Conservation (phyloP, 2,888 invertebrate genomes). For the Pseudococcus jackbeardsleyi region DNA sequence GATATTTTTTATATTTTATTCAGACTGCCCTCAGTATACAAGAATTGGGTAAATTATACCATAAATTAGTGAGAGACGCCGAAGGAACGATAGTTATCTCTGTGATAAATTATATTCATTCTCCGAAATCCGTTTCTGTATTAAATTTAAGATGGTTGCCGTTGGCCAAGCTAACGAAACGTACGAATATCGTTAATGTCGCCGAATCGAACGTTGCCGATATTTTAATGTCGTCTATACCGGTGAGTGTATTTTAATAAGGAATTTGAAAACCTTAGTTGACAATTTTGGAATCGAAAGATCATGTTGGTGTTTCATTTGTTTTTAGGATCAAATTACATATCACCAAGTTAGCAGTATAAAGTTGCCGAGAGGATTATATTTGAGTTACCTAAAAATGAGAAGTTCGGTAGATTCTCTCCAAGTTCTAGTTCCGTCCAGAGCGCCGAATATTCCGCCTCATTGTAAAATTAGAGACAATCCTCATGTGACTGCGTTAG, state of each 20-base stretch:
- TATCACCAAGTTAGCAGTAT: constrained; percentile 87
- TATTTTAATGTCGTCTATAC: constrained; percentile 87
- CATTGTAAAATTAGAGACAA: constrained; percentile 94
- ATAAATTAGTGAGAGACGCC: constrained; percentile 89
- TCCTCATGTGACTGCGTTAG: constrained; percentile 94
- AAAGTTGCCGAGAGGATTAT: constrained; percentile 87
- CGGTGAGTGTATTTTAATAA: constrained; percentile 71
- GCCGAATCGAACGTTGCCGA: constrained; percentile 85
- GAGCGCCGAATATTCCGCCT: constrained; percentile 94
- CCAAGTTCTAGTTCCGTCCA: constrained; percentile 91
- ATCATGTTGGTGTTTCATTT: neutral
- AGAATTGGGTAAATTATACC: constrained; percentile 94
- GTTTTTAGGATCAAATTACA: constrained; percentile 73
- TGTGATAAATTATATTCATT: constrained; percentile 84
- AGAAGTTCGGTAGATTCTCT: constrained; percentile 96
- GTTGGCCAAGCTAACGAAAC: constrained; percentile 85
- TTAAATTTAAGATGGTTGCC: constrained; percentile 94
- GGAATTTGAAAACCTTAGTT: too few species aligned
- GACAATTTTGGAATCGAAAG: too few species aligned
- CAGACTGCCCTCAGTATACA: constrained; percentile 90
- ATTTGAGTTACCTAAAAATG: constrained; percentile 96
- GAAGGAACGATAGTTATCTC: constrained; percentile 93
- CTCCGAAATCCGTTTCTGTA: constrained; percentile 88
- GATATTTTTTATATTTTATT: constrained; percentile 61
- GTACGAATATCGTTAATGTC: constrained; percentile 81